Base-by-base conservation (phyloP, 1,140 invertebrate genomes). In the Zaprionus nigranus region DNA sequence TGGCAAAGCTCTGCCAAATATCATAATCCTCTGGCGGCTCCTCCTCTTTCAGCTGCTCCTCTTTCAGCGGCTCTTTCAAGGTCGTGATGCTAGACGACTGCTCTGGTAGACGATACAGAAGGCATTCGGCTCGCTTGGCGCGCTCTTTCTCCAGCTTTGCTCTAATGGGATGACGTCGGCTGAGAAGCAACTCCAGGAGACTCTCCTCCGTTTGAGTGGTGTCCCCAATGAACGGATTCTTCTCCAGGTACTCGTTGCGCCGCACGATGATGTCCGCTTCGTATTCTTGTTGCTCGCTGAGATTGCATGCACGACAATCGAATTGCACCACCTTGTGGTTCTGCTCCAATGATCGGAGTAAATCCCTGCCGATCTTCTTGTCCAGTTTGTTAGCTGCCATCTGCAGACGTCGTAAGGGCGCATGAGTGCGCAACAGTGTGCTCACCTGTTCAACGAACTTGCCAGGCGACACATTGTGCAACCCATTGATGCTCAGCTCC, bases 231-330 rank as follows among this genome's bases (percentile, higher is more conserved):
- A 20, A 49, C 4, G 24, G 1, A 36, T 88, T 46, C 1, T 49
- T 17, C 0, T 13, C 11, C 5, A 66, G 40, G 30, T 78, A 90
- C 7, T 75, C 66, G 43, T 92, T 92, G 3, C 91, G 79, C 0
- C 86, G 65, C 24, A 92, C 11, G 9, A 92, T 75, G 0, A 92
- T 28, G 5, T 86, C 78, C 28, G 75, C 73, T 30, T 92, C 88
- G 11, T 71, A 76, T 59, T 91, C 88, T 20, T 69, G 40, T 0
- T 90, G 64, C 1, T 3, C 2, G 17, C 36, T 34, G 26, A 92
- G 11, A 0, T 68, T 67, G 36, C 91, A 92, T 4, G 28, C 80
- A 7, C 82, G 82, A 36, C 75, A 84, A 40, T 92, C 81, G 7
- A 90, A 58, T 3, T 82, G 34, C 1, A 38, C 9, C 1, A 90